These are phyloP conservation scores for Zenarchopterus dispar DNA, from an alignment of 2,797 vertebrate species.

Conservation along the genomic window DNA sequence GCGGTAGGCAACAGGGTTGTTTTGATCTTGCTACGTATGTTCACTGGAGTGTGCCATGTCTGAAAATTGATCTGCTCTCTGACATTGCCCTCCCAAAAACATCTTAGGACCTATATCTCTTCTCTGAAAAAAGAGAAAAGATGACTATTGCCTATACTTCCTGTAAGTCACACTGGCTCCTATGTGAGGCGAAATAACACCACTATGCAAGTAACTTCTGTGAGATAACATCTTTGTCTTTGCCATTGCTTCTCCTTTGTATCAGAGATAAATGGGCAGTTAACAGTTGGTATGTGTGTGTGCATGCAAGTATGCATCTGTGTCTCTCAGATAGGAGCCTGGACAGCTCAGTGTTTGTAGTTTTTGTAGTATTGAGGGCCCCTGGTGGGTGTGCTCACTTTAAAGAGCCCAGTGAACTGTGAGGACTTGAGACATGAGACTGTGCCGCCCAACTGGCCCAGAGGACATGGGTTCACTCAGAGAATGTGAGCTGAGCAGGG, in stretches of 20 bases:
- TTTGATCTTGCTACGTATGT: conserved; percentile 81
- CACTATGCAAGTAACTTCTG: conserved; percentile 30
- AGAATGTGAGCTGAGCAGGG: conserved; percentile 76
- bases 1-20: conserved; percentile 72
- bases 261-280: conserved; percentile 64
- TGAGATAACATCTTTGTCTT: conserved; percentile 60
- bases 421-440: conserved; percentile 85
- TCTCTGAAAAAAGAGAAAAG: conserved; percentile 39
- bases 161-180: conserved; percentile 29
- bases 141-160: conserved; percentile 44
- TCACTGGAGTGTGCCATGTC: conserved; percentile 84
- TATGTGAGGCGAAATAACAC: conserved; percentile 38
- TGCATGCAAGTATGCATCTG: conserved; percentile 65
- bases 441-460: conserved; percentile 77
- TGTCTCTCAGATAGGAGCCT: conserved; percentile 66
- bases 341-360: conserved; percentile 77
- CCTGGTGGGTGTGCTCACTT: conserved; percentile 79
- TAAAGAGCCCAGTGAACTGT: conserved; percentile 86
- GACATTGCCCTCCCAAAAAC: conserved; percentile 70
- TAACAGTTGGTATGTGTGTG: conserved; percentile 61
- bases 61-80: conserved; percentile 79
- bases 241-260: conserved; percentile 68
- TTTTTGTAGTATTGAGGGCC: conserved; percentile 74
- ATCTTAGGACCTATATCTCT: conserved; percentile 61
- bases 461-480: conserved; percentile 77